phyloP scores from a whole-genome alignment of 1,140 invertebrate genomes.

The Polypedilum pembai region DNA sequence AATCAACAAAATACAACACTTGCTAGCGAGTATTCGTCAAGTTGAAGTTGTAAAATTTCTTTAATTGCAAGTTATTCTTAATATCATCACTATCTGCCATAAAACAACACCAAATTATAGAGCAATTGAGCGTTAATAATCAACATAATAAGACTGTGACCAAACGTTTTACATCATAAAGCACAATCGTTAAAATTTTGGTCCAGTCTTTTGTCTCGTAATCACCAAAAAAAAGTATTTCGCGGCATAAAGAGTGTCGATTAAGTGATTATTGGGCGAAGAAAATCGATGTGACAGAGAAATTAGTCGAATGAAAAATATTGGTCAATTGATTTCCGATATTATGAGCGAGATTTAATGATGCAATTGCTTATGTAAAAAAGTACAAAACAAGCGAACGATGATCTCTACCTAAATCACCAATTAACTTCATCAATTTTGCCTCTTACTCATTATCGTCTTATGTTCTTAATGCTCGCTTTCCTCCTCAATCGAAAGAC shows the following conservation, averaged over 20 bases:
- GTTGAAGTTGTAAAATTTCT: too few relatives aligned
- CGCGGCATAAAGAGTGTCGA: background rate
- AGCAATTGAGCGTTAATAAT: background rate
- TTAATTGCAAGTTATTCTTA: too few relatives aligned
- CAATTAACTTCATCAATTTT: background rate
- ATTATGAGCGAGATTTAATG: background rate
- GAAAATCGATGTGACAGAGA: background rate
- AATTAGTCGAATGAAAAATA: background rate
- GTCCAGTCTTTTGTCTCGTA: background rate
- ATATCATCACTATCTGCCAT: background rate
- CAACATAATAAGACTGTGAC: background rate
- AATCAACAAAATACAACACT: background rate
- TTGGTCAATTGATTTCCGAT: background rate
- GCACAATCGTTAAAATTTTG: background rate
- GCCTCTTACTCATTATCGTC: background rate
- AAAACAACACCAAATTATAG: background rate
- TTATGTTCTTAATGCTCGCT: background rate
- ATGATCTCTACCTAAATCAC: background rate
- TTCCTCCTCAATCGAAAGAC: background rate
- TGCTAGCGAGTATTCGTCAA: too few relatives aligned
- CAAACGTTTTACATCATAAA: background rate
- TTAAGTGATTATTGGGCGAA: background rate
- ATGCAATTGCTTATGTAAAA: constrained; percentile 22
- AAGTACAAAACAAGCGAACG: background rate
- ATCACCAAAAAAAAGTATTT: background rate